Evolutionary conservation across 2,888 invertebrate genomes (phyloP), one percentile per base, ranked within the genome.

Genomic region (Platycheirus albimanus): DNA sequence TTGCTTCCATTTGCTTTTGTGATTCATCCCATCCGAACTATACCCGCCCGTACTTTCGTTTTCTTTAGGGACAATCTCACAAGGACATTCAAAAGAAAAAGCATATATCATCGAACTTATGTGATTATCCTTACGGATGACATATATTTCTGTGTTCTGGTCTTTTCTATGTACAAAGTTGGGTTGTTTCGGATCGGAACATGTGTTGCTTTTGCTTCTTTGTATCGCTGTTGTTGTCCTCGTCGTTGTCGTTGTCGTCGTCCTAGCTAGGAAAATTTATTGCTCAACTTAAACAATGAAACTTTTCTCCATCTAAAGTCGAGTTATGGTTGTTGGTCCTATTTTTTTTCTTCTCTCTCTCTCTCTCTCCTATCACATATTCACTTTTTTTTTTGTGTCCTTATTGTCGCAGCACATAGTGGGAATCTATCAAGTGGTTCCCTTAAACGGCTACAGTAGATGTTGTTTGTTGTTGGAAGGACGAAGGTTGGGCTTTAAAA

Each of bases 341-440:
- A 13, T 19, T 38, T 38, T 41, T 38, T 5, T 13, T 51, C 24
- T 7, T 49, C 24, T 4, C 24, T 28, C 3, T 20, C n/a, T 2
- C 2, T 28, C n/a, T 11, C 17, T 33, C 11, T n/a, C 15, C 28
- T 20, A 3, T 33, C 15, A 6, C 36, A 41, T 58, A 45, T 58
- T 45, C 8, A 11, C 41, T 36, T 45, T 28, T 43, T 51, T 71
- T 67, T 52, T 41, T 61, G 11, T 30, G 61, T 61, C n/a, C 30
- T 24, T 11, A n/a, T n/a, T n/a, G n/a, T n/a, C n/a, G 7, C 19
- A 10, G 20, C 19, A 24, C 2, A n/a, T 61, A 69, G 33, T 69
- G 66, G 19, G 78, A 78, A 72, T 67, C 78, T 67, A 66, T 67
- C 72, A 78, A 78, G 72, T 78, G 78, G 78, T 78, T 78, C 30